Base-by-base conservation (phyloP, 2,797 vertebrate genomes). In the Todus mexicanus region DNA sequence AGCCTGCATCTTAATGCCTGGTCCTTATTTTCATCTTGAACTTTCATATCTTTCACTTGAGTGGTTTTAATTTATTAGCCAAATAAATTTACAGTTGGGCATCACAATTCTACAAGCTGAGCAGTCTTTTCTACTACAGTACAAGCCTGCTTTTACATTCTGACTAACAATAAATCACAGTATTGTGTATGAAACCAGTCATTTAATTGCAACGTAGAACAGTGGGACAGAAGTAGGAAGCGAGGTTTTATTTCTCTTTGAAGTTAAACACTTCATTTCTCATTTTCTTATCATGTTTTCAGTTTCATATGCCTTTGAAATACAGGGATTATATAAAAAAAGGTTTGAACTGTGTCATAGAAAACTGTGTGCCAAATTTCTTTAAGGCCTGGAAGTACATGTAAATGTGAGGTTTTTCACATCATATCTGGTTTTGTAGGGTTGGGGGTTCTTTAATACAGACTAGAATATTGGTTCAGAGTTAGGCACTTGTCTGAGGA, bases 281-380 rank as follows among this genome's bases (percentile, higher is more conserved):
- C 81, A 76, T 69, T 92, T 94, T 40, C 35, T 94, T 93, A 96
- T 88, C 94, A 87, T 59, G 61, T 95, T 96, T 94, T 91, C 64
- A 60, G 91, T 94, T 95, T 94, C 60, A 40, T 63, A 20, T 86
- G 90, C 91, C 93, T 96, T 95, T 97, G 95, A 97, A 96, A 96
- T 96, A 72, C 90, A 87, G 74, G 7, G 40, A 89, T 96, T 95
- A 95, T 74, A 73, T 92, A 91, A 95, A 87, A 48, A 51, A 64
- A 33, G 40, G 48, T 95, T 92, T 93, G 89, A 96, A 94, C 90
- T 81, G 48, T 72, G 61, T 51, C 54, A 78, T 38, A 86, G 84
- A 93, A 92, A 95, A 91, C 81, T 38, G 47, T 42, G n/a, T 92
- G 84, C 84, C 89, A 90, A 33, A 0, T 73, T 70, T 91, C 91